phyloP scores from a whole-genome alignment of 2,113 vertebrate species.

The Alligator sinensis region DNA sequence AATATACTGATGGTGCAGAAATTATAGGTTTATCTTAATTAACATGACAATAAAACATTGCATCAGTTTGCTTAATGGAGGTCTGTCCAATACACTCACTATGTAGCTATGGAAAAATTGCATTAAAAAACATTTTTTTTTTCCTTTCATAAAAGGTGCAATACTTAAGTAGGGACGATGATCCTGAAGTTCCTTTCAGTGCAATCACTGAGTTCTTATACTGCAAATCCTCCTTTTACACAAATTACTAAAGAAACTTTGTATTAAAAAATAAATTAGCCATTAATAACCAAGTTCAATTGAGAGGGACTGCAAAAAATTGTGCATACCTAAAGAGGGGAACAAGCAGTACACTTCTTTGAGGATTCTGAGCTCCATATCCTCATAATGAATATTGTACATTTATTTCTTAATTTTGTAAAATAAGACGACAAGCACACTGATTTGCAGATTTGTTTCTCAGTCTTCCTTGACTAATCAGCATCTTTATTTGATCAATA shows the following conservation, averaged over 20 bases:
- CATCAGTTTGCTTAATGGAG: background rate
- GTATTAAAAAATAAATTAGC: background rate
- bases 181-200: background rate
- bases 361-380: background rate
- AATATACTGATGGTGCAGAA: background rate
- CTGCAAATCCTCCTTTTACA: background rate
- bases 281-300: background rate
- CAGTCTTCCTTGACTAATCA: background rate
- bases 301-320: background rate
- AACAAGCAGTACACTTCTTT: background rate
- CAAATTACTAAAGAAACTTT: background rate
- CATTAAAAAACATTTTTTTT: background rate
- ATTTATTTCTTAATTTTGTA: background rate
- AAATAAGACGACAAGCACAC: background rate
- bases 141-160: background rate
- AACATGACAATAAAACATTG: background rate
- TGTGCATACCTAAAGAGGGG: background rate
- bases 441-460: background rate
- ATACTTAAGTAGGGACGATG: background rate
- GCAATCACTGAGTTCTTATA: background rate
- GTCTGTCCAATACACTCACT: background rate
- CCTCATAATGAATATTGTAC: background rate
- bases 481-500: background rate
- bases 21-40: slow-evolving; percentile 1
- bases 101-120: background rate